Base-by-base conservation (phyloP, 2,888 invertebrate species). In the Platycheirus rosarum region DNA sequence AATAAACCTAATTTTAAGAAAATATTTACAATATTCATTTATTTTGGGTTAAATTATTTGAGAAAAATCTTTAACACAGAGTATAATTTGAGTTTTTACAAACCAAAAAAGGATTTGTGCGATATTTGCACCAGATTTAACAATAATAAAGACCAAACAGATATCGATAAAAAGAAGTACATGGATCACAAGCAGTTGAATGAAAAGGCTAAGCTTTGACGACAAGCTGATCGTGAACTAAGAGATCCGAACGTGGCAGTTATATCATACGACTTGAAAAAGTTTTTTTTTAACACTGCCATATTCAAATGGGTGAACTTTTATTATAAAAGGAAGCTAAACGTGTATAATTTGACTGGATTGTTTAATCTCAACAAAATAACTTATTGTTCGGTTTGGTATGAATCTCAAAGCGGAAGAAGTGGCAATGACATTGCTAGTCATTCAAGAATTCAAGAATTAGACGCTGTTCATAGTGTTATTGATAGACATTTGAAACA, bases 271-370 rank as follows among this genome's bases (percentile, higher is more conserved):
- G 49, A 70, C 35, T 26, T 48, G 16, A 13, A 70, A 60, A 70
- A 26, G 48, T 48, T 60, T 20, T 60, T 48, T 60, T 20, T 60
- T 70, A 29, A 37, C 60, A 40, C 49, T 66, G 23, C 51, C 51
- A 20, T 48, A 66, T 6, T 13, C 40, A n/a, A 26, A 13, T 7
- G 42, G 14, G 35, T 70, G 57, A 57, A 32, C 26, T 70, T 60
- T 40, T 70, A 37, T 51, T 66, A 51, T 16, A 66, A 51, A 51
- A 26, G 49, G 49, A 70, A 66, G 32, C 14, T 66, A n/a, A 18
- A 13, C 23, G 46, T 60, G 9, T 46, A 32, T 40, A 57, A 60
- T 40, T 18, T 70, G 2, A 49, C 60, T 60, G 57, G 16, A n/a
- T 26, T 26, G 11, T 18, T 26, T 42, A 40, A 40, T 40, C 18